Conservation (phyloP, 2,113 vertebrate species). For the Lepidothrix coronata region DNA sequence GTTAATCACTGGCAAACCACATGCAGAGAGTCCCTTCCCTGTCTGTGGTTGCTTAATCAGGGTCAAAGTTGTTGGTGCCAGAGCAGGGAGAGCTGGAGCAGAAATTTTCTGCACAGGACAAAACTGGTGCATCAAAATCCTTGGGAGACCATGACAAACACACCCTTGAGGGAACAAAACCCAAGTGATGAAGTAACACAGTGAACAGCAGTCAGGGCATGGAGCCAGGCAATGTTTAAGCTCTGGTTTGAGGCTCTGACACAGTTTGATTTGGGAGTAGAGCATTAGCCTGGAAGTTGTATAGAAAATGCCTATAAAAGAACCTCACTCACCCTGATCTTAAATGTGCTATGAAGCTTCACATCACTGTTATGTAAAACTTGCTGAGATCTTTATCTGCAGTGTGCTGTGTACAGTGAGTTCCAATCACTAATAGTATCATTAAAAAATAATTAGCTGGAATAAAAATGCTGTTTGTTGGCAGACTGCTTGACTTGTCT, state of each 20-base stretch:
- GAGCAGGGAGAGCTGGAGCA: not conserved
- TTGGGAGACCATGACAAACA: not conserved
- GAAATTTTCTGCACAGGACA: not conserved
- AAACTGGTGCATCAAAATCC: not conserved
- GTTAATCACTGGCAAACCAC: not conserved
- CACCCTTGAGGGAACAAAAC: not conserved
- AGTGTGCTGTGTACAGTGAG: not conserved
- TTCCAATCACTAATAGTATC: slow-evolving; percentile 21
- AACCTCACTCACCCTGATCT: not conserved
- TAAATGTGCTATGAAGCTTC: not conserved
- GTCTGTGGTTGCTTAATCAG: not conserved
- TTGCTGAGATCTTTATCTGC: not conserved
- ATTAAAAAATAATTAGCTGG: slow-evolving; percentile 59
- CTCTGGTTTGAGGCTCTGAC: not conserved
- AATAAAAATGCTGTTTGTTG: slow-evolving; percentile 39
- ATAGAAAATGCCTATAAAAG: not conserved
- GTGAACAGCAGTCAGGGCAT: not conserved
- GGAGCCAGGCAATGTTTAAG: not conserved
- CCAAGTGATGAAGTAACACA: not conserved
- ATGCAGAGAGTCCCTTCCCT: not conserved
- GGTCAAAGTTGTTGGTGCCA: not conserved
- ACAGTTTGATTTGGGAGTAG: not conserved
- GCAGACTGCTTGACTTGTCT: not conserved
- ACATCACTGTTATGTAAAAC: not conserved
- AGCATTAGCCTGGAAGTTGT: not conserved